Conservation (phyloP, 2,888 invertebrate genomes). For the Parnassius glacialis region DNA sequence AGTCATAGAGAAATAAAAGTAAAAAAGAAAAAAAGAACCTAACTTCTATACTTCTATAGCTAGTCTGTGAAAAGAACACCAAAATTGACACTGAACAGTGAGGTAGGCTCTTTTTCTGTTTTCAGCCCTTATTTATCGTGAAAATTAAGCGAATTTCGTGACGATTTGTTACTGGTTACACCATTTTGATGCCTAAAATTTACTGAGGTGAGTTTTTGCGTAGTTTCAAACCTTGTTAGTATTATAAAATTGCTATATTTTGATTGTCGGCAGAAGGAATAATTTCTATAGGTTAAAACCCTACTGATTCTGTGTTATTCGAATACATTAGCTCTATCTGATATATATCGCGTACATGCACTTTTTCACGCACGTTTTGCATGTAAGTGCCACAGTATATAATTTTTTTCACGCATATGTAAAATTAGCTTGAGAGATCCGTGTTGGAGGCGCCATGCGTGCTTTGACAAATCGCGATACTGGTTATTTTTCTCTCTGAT, state of each 20-base stretch:
- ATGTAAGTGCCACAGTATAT: slow-evolving; percentile 1
- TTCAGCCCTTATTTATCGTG: slow-evolving; percentile 74
- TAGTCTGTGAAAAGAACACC: slow-evolving; percentile 20
- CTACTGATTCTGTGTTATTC: slow-evolving; percentile 39
- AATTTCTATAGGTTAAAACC: slow-evolving; percentile 68
- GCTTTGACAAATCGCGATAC: slow-evolving; percentile 52
- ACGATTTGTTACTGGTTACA: slow-evolving; percentile 59
- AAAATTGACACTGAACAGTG: slow-evolving; percentile 77
- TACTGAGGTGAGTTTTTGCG: slow-evolving; percentile 65
- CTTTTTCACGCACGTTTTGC: background rate
- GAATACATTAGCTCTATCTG: slow-evolving; percentile 13
- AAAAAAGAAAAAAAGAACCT: background rate
- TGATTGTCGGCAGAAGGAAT: slow-evolving; percentile 65
- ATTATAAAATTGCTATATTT: slow-evolving; percentile 41
- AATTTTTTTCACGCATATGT: slow-evolving; percentile 6
- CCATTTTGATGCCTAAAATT: slow-evolving; percentile 74
- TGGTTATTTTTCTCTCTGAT: slow-evolving; percentile 13
- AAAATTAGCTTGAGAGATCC: slow-evolving; percentile 17
- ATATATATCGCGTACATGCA: background rate
- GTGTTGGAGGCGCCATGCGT: slow-evolving; percentile 65
- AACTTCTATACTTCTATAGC: too few species aligned
- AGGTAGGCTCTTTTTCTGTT: slow-evolving; percentile 81
- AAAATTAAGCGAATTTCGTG: slow-evolving; percentile 68
- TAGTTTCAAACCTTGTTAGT: slow-evolving; percentile 19
- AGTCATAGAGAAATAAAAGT: too few species aligned